phyloP scores from a whole-genome alignment of 2,797 vertebrate species.

The Poeciliopsis infans region DNA sequence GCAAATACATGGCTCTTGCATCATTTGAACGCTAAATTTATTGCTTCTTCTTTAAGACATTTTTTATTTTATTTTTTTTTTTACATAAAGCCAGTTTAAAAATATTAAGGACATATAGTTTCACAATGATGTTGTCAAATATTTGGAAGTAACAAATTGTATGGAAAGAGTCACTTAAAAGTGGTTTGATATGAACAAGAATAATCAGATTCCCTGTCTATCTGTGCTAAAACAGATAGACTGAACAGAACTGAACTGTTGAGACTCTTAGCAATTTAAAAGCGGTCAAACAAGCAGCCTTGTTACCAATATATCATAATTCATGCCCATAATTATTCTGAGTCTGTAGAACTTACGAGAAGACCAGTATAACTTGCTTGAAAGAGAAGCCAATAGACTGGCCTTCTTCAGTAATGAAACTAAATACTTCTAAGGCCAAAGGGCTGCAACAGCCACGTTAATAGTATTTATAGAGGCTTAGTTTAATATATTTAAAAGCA shows the following conservation, averaged over 20 bases:
- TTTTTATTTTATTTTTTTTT: neutral
- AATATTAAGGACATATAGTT: neutral
- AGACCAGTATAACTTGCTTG: slow-evolving; percentile 23
- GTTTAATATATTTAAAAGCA: neutral
- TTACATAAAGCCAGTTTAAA: neutral
- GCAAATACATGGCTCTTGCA: neutral
- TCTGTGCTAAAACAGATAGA: neutral
- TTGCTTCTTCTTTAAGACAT: neutral
- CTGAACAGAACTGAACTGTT: neutral
- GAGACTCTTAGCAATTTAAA: neutral
- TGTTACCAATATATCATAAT: neutral
- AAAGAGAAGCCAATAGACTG: slow-evolving; percentile 33
- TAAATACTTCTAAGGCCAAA: slow-evolving; percentile 11
- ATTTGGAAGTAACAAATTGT: neutral
- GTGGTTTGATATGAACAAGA: neutral
- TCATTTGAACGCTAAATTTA: neutral
- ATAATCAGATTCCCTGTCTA: neutral
- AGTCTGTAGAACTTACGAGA: slow-evolving; percentile 13
- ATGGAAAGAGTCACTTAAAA: neutral
- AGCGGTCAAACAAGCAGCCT: neutral
- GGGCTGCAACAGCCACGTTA: neutral
- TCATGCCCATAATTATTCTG: slow-evolving; percentile 23
- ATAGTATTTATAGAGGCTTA: neutral
- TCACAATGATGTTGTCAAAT: neutral
- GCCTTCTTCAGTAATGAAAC: slow-evolving; percentile 42